Base-by-base conservation (phyloP, 2,888 invertebrate genomes). In the Zygothrica quintamaculata region DNA sequence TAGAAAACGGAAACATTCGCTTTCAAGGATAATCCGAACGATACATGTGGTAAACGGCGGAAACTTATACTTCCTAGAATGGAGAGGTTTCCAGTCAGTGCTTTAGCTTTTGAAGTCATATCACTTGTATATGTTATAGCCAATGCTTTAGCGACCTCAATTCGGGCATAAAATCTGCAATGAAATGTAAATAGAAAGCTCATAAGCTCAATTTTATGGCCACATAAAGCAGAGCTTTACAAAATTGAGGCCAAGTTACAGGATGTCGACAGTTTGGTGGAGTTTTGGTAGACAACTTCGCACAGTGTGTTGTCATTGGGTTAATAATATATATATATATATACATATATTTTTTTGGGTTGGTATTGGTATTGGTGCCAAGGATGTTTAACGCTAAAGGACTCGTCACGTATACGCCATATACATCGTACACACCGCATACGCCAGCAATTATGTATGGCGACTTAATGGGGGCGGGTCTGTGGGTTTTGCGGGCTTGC, bases 341-440 rank as follows among this genome's bases (percentile, higher is more conserved):
- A n/a, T n/a, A n/a, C n/a, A n/a, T n/a, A n/a, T n/a, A n/a, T n/a
- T n/a, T 47, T 58, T 55, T 53, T 12, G 50, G n/a, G n/a, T n/a
- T 13, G 9, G 18, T 4, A 53, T 13, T 37, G 7, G 34, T 65
- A 59, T n/a, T 42, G 75, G 65, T 77, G 85, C 74, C 79, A 85
- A 85, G 85, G 85, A 79, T 84, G 76, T 48, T 65, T 16, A 26
- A 43, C 56, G 64, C 34, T 64, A 42, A 58, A 51, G 64, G 61
- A 65, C 58, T 59, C 69, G 74, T 80, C 84, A 85, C 79, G 79
- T 85, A 80, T 80, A 76, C 85, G 82, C 58, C n/a, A n/a, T n/a
- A n/a, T n/a, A n/a, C n/a, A n/a, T n/a, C n/a, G 79, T 85, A 80
- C 85, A 76, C 85, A 79, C 58, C 74, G 74, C 81, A 74, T 78